Percentiles rank a stretch among this genome's conserved stretches.
These are phyloP conservation scores for Hirtodrosophila alboralis DNA, from an alignment of 2,888 invertebrate genomes.

Conservation along the genomic window DNA sequence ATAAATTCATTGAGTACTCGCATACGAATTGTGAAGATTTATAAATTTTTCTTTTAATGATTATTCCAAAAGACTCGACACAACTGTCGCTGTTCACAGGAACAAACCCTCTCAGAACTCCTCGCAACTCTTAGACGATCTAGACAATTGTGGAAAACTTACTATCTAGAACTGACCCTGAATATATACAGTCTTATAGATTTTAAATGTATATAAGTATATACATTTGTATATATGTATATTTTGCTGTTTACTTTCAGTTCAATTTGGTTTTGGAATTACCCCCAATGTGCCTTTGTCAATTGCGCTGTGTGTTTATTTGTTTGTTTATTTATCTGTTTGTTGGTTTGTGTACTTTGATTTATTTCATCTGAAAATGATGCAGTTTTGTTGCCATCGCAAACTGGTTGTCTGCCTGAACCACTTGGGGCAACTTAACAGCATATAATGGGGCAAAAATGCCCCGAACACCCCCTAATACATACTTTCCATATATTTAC, in stretches of 20 bases:
- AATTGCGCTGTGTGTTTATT: conserved; percentile 25
- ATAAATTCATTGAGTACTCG: too few species aligned
- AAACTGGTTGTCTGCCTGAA: conserved; percentile 30
- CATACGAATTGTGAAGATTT: too few species aligned
- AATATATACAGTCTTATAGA: conserved; percentile 15
- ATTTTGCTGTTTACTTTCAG: conserved; percentile 42
- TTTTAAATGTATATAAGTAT: too few species aligned
- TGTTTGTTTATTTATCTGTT: conserved; percentile 43
- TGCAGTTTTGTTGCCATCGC: conserved; percentile 61
- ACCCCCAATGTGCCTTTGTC: conserved; percentile 40
- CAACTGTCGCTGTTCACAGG: conserved; percentile 52
- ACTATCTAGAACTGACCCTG: conserved; percentile 44
- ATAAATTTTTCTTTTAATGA: too few species aligned
- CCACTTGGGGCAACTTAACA: conserved; percentile 62
- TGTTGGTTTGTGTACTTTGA: conserved; percentile 78
- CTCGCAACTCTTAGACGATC: conserved; percentile 7
- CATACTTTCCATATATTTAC: too few species aligned
- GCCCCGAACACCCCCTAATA: conserved; percentile 15
- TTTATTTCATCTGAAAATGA: conserved; percentile 79
- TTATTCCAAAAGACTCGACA: conserved; percentile 10
- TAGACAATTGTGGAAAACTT: conserved; percentile 32
- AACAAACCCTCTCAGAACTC: conserved; percentile 13
- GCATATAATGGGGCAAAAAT: conserved; percentile 36
- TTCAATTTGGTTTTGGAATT: conserved; percentile 48
- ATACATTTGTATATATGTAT: background rate